Evolutionary conservation across 2,113 vertebrate genomes (phyloP), one percentile per base, ranked within the genome.

Genomic region (Neotoma lepida): DNA sequence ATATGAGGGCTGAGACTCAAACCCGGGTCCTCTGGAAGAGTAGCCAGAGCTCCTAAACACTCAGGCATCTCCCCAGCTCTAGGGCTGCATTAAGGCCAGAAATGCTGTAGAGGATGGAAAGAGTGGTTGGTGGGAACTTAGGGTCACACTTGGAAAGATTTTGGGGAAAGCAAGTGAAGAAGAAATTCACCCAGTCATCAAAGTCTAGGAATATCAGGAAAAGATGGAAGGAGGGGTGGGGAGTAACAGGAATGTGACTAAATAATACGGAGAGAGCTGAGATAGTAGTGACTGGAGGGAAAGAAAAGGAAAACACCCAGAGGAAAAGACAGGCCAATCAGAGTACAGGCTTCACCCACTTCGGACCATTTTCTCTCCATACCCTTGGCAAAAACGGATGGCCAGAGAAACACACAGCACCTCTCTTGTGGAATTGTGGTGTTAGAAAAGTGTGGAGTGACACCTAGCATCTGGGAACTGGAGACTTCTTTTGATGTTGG

Each of bases 401-500:
- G 14, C 39, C 86, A 44, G 87, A 51, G 68, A 86, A 81, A 73
- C 66, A 56, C 18, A 28, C 44, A 49, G 68, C 33, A 6, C 4
- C 24, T 4, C 54, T 85, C 51, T 54, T 9, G 73, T 73, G 93
- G 61, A 84, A 56, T 6, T 71, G 18, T 46, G 76, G 18, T 46
- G 71, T 33, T 54, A n/a, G 68, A 82, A 81, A 10, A 91, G 88
- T 26, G 30, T 82, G n/a, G 46, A 44, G 56, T 20, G 28, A 66
- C 7, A 68, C 89, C 91, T 96, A 33, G 85, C 88, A 46, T 90
- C 86, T 90, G 86, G 84, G 26, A 81, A 56, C 77, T 5, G 9
- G 86, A 68, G 86, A 71, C 91, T 95, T 96, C 94, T 93, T 96
- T 66, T 76, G 78, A 91, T 15, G 1, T 92, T 96, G 81, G 93